A percentile compares a stretch with the other conserved stretches of the same genome.
phyloP scores from a whole-genome alignment of 2,888 invertebrate species.

The Drosophila affinis region DNA sequence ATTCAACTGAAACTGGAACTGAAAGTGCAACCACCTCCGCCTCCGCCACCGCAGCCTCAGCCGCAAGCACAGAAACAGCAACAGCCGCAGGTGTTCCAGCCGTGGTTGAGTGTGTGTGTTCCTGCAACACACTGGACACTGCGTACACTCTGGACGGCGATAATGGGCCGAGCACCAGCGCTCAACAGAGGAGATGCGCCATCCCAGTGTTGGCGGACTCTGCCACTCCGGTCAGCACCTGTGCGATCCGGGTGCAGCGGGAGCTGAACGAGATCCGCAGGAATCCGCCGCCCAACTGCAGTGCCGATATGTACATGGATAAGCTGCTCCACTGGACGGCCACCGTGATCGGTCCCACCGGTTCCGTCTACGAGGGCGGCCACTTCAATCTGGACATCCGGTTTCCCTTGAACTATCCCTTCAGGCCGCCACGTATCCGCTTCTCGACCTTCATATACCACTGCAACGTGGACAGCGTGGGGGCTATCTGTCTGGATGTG shows the following conservation, averaged over 20 bases:
- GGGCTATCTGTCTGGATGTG: slow-evolving; percentile 65
- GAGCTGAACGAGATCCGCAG: slow-evolving; percentile 56
- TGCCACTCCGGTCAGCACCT: not conserved
- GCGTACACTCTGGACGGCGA: not conserved
- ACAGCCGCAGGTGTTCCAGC: not conserved
- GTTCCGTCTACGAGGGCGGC: slow-evolving; percentile 62
- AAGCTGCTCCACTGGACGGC: slow-evolving; percentile 63
- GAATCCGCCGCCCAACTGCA: slow-evolving; percentile 71
- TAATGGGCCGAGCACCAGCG: not conserved
- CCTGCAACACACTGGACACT: not conserved
- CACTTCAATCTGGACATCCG: slow-evolving; percentile 60
- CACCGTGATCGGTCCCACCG: slow-evolving; percentile 50
- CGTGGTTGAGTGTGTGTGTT: not conserved
- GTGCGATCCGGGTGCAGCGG: slow-evolving; percentile 41
- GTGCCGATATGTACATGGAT: slow-evolving; percentile 48
- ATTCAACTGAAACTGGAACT: not conserved
- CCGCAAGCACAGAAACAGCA: not conserved
- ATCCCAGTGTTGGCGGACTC: not conserved
- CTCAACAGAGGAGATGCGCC: not conserved
- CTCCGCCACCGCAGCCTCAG: not conserved
- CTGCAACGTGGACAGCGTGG: slow-evolving; percentile 69
- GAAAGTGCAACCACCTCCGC: not conserved
- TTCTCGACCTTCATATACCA: slow-evolving; percentile 67
- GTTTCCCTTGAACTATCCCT: slow-evolving; percentile 60
- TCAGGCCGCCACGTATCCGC: slow-evolving; percentile 64